Evolutionary conservation across 2,797 vertebrate genomes (phyloP), one percentile per base, ranked within the genome.

Genomic region (Caiman crocodilus): DNA sequence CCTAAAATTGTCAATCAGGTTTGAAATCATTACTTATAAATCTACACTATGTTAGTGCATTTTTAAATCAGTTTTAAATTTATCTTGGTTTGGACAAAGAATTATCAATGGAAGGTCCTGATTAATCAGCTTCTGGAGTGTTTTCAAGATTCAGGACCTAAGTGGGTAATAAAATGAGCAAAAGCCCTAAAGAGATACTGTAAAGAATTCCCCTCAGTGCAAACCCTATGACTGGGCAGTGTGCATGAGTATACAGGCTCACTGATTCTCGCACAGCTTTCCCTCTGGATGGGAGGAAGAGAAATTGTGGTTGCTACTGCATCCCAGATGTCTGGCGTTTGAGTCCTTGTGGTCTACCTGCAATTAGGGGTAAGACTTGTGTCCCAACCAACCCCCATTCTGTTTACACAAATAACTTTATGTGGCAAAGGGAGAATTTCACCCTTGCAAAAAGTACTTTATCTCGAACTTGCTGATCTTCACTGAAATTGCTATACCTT

Each of bases 1-100:
- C 58, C 63, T 79, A 60, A 76, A 94, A 79, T 25, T 75, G 14
- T 87, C 85, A 88, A 14, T 94, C 60, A 80, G 12, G 76, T 87
- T 59, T 90, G 18, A 87, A 92, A 30, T 90, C 85, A 59, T 56
- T 90, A 94, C 28, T 67, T 14, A 35, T 30, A n/a, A 28, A 2
- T 55, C 60, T 87, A 17, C 14, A 28, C 9, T 82, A 55, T 55
- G 42, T 50, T 23, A 30, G 18, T 25, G 26, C 23, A 20, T 87
- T 93, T 92, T 77, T 90, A 92, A 21, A 20, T 11, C 82, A 32
- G 8, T 90, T 90, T 94, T 90, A 60, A 92, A 64, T 64, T 84
- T 73, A 42, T 55, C 20, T 1, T 50, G 12, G 21, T 11, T 6
- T 67, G 26, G 14, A 56, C 69, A 77, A 60, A 59, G 32, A 86